Evolutionary conservation across 2,113 vertebrate species (phyloP).

Genomic region (Sander lucioperca): DNA sequence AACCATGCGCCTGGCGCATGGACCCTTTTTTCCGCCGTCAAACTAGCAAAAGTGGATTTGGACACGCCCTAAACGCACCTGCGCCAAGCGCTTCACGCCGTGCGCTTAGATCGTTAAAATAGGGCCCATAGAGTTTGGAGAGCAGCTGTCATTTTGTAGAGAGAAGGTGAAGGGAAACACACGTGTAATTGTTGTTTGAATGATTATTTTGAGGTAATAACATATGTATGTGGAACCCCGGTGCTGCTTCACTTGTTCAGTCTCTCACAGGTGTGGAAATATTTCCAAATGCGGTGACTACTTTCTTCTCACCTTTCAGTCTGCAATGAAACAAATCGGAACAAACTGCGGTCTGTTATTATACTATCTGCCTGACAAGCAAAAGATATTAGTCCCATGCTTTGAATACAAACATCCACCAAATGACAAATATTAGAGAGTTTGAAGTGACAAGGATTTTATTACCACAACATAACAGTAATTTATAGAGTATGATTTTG

Average conservation of each 20-base stretch:
- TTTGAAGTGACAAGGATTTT: conserved; percentile 1
- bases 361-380: background rate
- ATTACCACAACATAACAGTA: conserved; percentile 13
- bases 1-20: no score
- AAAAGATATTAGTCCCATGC: background rate
- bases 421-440: conserved; percentile 6
- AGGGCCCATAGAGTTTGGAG: background rate
- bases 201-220: conserved; percentile 32
- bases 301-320: background rate
- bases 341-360: background rate
- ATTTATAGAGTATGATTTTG: conserved; percentile 29
- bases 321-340: conserved; percentile 5
- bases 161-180: conserved; percentile 31
- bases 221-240: background rate
- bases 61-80: no score
- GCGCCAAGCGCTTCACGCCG: no score
- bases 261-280: conserved; percentile 19
- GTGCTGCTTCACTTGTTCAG: background rate
- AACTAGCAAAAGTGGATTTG: no score
- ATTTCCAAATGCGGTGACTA: background rate
- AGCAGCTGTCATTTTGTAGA: conserved; percentile 13
- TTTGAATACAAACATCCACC: background rate
- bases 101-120: no score
- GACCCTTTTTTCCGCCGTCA: no score
- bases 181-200: conserved; percentile 2